A percentile compares a stretch with the other conserved stretches of the same genome.
Conservation (phyloP, 2,888 invertebrate genomes). For the Thecocarcelia acutangulata region DNA sequence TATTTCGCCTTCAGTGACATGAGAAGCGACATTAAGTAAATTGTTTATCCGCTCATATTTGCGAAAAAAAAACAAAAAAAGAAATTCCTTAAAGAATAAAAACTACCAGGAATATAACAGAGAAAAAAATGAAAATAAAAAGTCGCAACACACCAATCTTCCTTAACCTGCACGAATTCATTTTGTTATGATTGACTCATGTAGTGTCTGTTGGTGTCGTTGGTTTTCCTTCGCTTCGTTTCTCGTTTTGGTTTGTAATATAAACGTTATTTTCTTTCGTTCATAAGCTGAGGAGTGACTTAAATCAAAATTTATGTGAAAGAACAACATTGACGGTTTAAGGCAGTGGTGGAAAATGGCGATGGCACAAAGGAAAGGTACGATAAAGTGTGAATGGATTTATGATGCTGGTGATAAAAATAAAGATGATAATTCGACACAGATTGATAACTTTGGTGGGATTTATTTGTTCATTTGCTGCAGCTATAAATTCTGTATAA, state of each 20-base stretch:
- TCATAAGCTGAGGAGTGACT: conserved; percentile 45
- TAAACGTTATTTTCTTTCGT: conserved; percentile 44
- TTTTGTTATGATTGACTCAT: conserved; percentile 5
- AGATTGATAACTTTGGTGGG: conserved; percentile 68
- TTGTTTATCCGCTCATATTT: conserved; percentile 67
- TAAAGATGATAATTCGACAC: conserved; percentile 70
- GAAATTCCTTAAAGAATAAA: conserved; percentile 19
- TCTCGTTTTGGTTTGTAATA: conserved; percentile 26
- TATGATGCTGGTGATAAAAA: conserved; percentile 65
- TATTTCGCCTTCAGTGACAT: conserved; percentile 66
- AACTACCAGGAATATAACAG: conserved; percentile 7
- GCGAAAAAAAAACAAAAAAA: conserved; percentile 46
- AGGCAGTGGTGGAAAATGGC: conserved; percentile 5
- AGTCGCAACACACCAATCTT: conserved; percentile 26
- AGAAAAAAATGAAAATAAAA: conserved; percentile 27
- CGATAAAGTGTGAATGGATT: conserved; percentile 54
- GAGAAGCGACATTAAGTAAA: conserved; percentile 69
- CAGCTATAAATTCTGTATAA: conserved; percentile 42
- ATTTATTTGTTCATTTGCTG: conserved; percentile 62
- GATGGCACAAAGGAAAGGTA: conserved; percentile 14
- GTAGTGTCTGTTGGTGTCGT: neutral
- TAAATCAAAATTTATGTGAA: conserved; percentile 36
- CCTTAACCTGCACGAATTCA: conserved; percentile 38
- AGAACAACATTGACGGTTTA: conserved; percentile 9
- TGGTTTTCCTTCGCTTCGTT: neutral